Conservation (phyloP, 1,140 invertebrate genomes). For the Medauroidea extradentata region DNA sequence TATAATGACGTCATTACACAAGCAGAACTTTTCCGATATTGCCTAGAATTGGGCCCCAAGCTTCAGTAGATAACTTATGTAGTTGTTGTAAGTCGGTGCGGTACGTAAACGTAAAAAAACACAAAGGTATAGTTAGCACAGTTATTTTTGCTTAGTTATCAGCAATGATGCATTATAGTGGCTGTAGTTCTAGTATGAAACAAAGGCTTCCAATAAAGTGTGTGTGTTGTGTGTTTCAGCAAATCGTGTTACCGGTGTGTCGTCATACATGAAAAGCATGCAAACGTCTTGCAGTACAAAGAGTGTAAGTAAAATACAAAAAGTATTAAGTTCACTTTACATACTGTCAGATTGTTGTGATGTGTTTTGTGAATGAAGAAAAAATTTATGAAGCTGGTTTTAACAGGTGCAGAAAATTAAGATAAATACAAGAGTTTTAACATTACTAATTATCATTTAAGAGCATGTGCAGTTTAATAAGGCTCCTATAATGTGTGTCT, state of each 20-base stretch:
- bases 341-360: neutral
- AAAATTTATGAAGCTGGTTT: neutral
- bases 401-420: neutral
- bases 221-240: conserved; percentile 49
- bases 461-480: neutral
- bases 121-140: no score
- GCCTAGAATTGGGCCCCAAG: no score
- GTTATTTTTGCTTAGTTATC: no score
- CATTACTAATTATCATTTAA: neutral
- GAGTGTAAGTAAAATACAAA: conserved; percentile 73
- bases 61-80: no score
- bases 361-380: neutral
- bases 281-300: conserved; percentile 92
- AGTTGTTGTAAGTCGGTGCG: no score
- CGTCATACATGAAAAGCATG: conserved; percentile 88
- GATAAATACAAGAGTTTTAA: neutral
- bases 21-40: no score
- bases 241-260: conserved; percentile 75
- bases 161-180: no score
- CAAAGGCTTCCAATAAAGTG: no score
- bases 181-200: no score
- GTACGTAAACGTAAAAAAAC: no score
- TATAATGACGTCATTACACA: no score
- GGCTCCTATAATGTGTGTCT: neutral
- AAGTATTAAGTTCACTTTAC: neutral